Evolutionary conservation across 1,140 invertebrate genomes (phyloP).

Genomic region (Hetaerina americana): DNA sequence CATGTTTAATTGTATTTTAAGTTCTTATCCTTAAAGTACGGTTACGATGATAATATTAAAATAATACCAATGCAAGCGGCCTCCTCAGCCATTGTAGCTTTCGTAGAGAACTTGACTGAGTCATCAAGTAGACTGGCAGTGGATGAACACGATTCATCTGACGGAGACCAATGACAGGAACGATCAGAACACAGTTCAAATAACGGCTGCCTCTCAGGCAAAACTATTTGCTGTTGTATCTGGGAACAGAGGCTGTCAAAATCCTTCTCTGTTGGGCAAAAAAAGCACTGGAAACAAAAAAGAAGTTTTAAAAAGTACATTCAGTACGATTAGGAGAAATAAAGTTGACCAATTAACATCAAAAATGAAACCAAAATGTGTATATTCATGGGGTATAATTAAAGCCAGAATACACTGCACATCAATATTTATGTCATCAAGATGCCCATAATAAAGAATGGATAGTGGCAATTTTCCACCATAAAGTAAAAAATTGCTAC

Average conservation of each 20-base stretch:
- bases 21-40: no score
- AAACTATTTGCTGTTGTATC: constrained; percentile 51
- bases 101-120: neutral
- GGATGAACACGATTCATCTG: constrained; percentile 21
- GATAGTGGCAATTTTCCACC: no score
- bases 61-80: neutral
- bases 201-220: constrained; percentile 55
- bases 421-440: no score
- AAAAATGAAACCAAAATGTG: no score
- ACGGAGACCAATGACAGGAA: constrained; percentile 52
- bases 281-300: constrained; percentile 62
- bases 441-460: no score
- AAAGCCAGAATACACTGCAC: no score
- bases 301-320: constrained; percentile 8
- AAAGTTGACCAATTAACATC: no score
- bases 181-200: constrained; percentile 63
- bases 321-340: neutral
- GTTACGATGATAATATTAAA: no score
- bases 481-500: no score
- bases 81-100: neutral
- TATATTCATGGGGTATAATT: no score
- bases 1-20: no score
- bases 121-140: neutral
- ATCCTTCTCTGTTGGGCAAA: constrained; percentile 70
- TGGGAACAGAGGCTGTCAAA: constrained; percentile 64